Percentiles rank a stretch among this genome's conserved stretches.
Evolutionary conservation across 2,113 vertebrate genomes (phyloP).

Genomic region (Alethe castanea): DNA sequence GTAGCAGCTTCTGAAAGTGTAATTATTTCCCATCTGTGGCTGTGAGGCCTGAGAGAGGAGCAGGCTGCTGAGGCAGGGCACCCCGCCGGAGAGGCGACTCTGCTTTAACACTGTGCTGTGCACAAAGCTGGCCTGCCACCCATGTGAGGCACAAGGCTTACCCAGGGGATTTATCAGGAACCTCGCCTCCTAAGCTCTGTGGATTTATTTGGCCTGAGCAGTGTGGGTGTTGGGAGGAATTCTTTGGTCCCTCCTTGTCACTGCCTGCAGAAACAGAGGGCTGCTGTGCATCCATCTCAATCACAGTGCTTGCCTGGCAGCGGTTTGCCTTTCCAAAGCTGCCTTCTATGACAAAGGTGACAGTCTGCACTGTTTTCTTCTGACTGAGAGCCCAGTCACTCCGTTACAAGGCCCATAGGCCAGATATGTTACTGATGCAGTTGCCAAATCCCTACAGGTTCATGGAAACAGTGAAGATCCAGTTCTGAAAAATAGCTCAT

Average conservation of each 20-base stretch:
- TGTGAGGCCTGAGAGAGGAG: background rate
- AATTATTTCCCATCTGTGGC: background rate
- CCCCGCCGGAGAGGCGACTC: background rate
- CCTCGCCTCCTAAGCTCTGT: background rate
- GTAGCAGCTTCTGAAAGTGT: background rate
- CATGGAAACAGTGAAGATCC: background rate
- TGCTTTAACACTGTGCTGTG: background rate
- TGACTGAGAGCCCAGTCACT: background rate
- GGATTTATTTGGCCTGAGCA: background rate
- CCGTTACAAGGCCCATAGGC: background rate
- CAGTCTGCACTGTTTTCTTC: background rate
- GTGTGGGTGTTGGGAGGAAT: background rate
- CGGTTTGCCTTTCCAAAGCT: background rate
- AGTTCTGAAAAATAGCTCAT: background rate
- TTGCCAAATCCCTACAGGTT: background rate
- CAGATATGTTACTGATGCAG: background rate
- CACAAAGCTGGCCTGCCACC: rapidly evolving
- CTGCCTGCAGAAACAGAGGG: background rate
- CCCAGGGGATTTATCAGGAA: background rate
- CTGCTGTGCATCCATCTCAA: background rate
- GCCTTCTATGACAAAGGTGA: background rate
- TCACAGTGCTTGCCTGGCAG: background rate
- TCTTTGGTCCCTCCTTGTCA: background rate
- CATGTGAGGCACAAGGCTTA: background rate
- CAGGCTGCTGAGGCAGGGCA: background rate